Base-by-base conservation (phyloP, 2,888 invertebrate genomes). In the Sclerodermus sp. region DNA sequence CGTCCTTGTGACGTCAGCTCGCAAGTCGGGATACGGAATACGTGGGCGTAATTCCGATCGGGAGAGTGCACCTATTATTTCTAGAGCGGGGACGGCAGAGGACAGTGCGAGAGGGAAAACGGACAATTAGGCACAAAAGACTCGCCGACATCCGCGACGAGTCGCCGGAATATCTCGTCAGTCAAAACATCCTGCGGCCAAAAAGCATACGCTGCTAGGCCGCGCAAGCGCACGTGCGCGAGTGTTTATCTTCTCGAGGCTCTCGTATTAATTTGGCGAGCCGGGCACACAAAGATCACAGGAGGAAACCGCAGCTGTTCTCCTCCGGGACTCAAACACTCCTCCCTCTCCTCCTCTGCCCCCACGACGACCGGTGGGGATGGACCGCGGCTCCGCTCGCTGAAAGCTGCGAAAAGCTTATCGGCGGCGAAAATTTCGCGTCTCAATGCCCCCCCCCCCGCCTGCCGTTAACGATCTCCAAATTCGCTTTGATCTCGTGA, bases 181-280 rank as follows among this genome's bases (percentile, higher is more conserved):
- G 69, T 67, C 63, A 66, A 65, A 70, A 70, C 70, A 68, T 70
- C 66, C 67, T 70, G 64, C 51, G 49, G 50, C 43, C 34, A 36
- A 23, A 41, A 32, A 32, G n/a, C 14, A 36, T 3, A 41, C 6
- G 13, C 6, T 40, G 46, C 30, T 12, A 31, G 34, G 17, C 31
- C 51, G 38, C 45, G 45, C 47, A 57, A 50, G 47, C 42, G 36
- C 13, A 23, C 8, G 4, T 41, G 51, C 47, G 18, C 53, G 46
- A 57, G 54, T 62, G 65, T 67, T 67, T 65, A 64, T 66, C 64
- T 64, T 64, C 47, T 56, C 65, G 55, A 53, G 60, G 59, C 60
- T 60, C 59, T 58, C 58, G 57, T 65, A 65, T 67, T 66, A 65
- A 67, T 66, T 65, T 62, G 55, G 58, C 41, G 58, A 57, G 55